Conservation (phyloP, 2,113 vertebrate genomes). For the Notiomystis cincta region DNA sequence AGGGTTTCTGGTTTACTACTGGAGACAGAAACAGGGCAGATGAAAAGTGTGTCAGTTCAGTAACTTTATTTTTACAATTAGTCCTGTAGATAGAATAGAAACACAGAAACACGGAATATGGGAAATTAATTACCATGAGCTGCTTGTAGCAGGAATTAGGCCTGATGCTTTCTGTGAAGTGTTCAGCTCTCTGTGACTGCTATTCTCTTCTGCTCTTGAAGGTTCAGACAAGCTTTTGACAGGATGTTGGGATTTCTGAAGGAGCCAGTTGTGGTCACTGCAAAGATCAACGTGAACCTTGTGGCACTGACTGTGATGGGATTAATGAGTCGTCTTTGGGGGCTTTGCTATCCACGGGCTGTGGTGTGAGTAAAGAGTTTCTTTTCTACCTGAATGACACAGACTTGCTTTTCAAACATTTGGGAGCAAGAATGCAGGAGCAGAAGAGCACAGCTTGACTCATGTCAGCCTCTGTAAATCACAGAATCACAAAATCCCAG, state of each 20-base stretch:
- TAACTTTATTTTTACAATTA: neutral
- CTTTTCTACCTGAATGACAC: neutral
- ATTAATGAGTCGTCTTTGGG: constrained; percentile 79
- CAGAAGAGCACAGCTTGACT: neutral
- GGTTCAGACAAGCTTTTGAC: neutral
- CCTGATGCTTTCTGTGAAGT: neutral
- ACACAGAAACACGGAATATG: neutral
- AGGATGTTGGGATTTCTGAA: constrained; percentile 73
- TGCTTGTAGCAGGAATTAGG: neutral
- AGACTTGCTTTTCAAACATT: neutral
- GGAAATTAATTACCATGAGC: neutral
- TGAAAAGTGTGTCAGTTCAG: neutral
- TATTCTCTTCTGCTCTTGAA: neutral
- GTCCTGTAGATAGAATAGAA: neutral
- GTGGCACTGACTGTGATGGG: constrained; percentile 73
- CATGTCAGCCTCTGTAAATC: neutral
- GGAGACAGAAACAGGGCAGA: neutral
- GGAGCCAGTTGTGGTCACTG: constrained; percentile 77
- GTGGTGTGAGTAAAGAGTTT: constrained; percentile 84
- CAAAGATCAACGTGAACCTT: constrained; percentile 80
- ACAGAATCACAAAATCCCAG: neutral
- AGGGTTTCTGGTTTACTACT: neutral
- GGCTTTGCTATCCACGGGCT: constrained; percentile 80
- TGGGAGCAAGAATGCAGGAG: neutral
- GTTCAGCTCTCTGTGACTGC: neutral